Percentiles rank a stretch among this genome's conserved stretches.
phyloP scores from a whole-genome alignment of 2,888 invertebrate genomes.

The Nemapogon koenigi region DNA sequence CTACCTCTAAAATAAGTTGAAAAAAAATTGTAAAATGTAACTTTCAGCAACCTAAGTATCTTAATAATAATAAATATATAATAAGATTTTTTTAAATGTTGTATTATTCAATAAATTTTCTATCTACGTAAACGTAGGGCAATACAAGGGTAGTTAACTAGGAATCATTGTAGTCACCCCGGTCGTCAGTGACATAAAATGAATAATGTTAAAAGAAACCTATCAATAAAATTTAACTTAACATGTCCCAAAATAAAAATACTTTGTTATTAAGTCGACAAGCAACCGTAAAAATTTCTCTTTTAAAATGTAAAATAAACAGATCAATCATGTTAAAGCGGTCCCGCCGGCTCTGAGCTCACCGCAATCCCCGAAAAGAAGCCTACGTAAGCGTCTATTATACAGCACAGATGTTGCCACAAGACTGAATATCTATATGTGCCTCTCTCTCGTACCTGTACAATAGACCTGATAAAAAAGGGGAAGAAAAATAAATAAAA shows the following conservation, averaged over 20 bases:
- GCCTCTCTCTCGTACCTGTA: conserved; percentile 32
- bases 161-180: too few relatives aligned
- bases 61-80: too few relatives aligned
- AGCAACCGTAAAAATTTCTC: conserved; percentile 64
- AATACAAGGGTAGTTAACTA: too few relatives aligned
- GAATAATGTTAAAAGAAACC: conserved; percentile 52
- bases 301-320: conserved; percentile 65
- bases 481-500: conserved; percentile 42
- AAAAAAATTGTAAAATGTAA: too few relatives aligned
- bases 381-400: conserved; percentile 63
- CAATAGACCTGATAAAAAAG: conserved; percentile 24
- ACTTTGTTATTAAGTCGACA: conserved; percentile 65
- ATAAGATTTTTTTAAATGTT: too few relatives aligned
- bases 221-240: conserved; percentile 62
- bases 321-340: conserved; percentile 65
- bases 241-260: conserved; percentile 58
- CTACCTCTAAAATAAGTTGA: too few relatives aligned
- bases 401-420: conserved; percentile 61
- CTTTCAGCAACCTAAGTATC: too few relatives aligned
- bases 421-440: conserved; percentile 41
- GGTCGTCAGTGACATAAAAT: background rate
- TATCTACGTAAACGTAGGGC: too few relatives aligned
- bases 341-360: conserved; percentile 62
- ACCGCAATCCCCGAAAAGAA: conserved; percentile 59
- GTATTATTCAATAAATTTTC: too few relatives aligned